Evolutionary conservation across 2,113 vertebrate genomes (phyloP), one percentile per base, ranked within the genome.

Genomic region (Platichthys stellatus): DNA sequence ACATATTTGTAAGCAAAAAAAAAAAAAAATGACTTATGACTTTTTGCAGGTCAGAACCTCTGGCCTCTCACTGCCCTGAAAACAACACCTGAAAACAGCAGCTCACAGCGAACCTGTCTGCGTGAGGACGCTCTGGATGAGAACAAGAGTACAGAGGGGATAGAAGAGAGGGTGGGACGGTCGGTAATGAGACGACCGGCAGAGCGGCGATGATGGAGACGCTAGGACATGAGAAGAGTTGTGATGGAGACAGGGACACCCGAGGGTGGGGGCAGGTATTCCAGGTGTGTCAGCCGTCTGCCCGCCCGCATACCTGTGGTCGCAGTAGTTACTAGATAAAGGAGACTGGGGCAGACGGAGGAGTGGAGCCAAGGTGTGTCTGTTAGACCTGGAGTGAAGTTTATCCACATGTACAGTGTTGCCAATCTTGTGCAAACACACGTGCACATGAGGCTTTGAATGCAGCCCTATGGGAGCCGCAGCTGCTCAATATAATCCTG

Each of bases 231-330:
- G 40, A 51, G 74, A 83, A 18, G 40, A 77, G 38, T 53, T 31
- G 31, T 2, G 9, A 58, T 67, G 60, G 68, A 60, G 45, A 60
- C 1, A 38, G 21, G 23, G 62, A 74, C 65, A 56, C n/a, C 12
- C 40, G 45, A 5, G 76, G 64, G 64, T 57, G 78, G 73, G 68
- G 65, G 69, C 51, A 67, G 76, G 76, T 60, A 65, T 83, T 88
- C 88, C 90, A 93, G 92, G 91, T 94, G 93, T 92, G 85, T 86
- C 62, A 65, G 85, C 38, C 18, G 75, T 86, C 87, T 88, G 80
- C 92, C 82, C 69, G 83, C 72, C 87, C 82, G 82, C 88, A 92
- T 92, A 89, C 85, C 92, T 93, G 88, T 38, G 90, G 89, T 84
- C 38, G 26, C 53, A 2, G 23, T 40, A 74, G 85, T 80, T 75